Percentiles rank a stretch among this genome's conserved stretches.
These are phyloP conservation scores for Orthonevra nobilis DNA, from an alignment of 2,888 invertebrate genomes.

Conservation along the genomic window DNA sequence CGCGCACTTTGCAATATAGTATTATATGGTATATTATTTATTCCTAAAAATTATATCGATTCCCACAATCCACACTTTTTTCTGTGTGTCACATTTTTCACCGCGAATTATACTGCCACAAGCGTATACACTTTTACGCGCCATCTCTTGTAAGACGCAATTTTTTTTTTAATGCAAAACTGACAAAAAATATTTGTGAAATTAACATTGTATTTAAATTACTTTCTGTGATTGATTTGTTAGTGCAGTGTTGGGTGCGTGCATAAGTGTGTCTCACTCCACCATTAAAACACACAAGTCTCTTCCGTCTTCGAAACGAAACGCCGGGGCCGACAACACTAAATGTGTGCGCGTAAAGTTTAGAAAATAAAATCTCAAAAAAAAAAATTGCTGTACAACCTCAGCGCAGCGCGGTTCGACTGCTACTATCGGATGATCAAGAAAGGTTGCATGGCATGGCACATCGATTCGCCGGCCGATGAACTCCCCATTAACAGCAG, in stretches of 20 bases:
- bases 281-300: conserved; percentile 22
- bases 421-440: conserved; percentile 65
- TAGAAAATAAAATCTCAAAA: conserved; percentile 32
- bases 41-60: conserved; percentile 1
- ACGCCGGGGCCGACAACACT: conserved; percentile 30
- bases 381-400: conserved; percentile 35
- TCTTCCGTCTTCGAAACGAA: conserved; percentile 29
- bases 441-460: conserved; percentile 50
- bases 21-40: not conserved
- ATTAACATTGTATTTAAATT: too few species aligned
- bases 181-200: not conserved
- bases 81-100: conserved; percentile 13
- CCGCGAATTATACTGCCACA: conserved; percentile 35
- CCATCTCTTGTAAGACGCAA: conserved; percentile 29
- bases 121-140: conserved; percentile 25
- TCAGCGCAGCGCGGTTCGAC: conserved; percentile 60
- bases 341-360: conserved; percentile 26
- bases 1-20: not conserved
- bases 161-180: not conserved
- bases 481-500: conserved; percentile 48
- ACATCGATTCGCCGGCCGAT: conserved; percentile 66
- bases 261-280: conserved; percentile 5
- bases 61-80: not conserved
- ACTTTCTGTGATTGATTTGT: not conserved
- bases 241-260: conserved; percentile 5